These are phyloP conservation scores for Hippocampus mohnikei DNA, from an alignment of 2,113 vertebrate species.

Conservation along the genomic window DNA sequence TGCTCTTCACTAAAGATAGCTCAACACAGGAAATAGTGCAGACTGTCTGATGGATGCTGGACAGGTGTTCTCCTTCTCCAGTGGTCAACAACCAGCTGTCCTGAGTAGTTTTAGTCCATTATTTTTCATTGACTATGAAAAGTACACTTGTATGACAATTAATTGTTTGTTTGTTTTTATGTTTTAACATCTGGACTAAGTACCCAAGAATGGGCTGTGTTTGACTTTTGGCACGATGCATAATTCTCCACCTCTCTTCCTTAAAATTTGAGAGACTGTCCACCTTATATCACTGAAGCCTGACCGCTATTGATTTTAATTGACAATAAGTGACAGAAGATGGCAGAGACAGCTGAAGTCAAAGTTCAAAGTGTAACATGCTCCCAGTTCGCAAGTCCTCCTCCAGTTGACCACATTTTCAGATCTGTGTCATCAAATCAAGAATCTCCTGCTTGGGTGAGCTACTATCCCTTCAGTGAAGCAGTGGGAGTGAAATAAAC, in stretches of 20 bases:
- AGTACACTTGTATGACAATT: background rate
- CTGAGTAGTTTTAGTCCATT: background rate
- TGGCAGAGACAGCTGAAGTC: background rate
- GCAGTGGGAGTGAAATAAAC: too few species aligned
- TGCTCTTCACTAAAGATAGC: constrained; percentile 41
- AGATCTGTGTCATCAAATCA: background rate
- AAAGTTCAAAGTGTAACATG: background rate
- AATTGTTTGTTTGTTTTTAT: background rate
- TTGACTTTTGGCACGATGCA: too few species aligned
- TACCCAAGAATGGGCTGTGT: too few species aligned
- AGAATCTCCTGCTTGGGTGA: background rate
- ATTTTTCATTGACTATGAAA: background rate
- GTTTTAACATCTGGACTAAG: too few species aligned
- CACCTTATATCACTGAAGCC: background rate
- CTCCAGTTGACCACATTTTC: background rate
- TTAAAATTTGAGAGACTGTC: background rate
- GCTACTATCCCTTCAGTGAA: too few species aligned
- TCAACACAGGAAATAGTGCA: constrained; percentile 38
- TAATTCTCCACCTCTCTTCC: too few species aligned
- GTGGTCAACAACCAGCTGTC: background rate
- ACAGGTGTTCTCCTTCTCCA: constrained; percentile 33
- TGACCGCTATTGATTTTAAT: background rate
- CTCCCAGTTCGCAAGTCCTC: background rate
- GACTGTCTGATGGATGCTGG: constrained; percentile 24
- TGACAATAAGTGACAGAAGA: background rate